These are phyloP conservation scores for Sus scrofa DNA, from an alignment of 2,113 vertebrate species.

Conservation along the genomic window T2T-Sscrofa CM000812.6:192379501-192380000, in stretches of 20 bases:
- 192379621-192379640: background rate
- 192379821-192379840: background rate
- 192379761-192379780: background rate
- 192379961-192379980: background rate
- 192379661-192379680: background rate
- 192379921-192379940: background rate
- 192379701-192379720: background rate
- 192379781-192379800: background rate
- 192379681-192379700: background rate
- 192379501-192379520: background rate
- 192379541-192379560: background rate
- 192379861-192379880: background rate
- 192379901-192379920: background rate
- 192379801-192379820: background rate
- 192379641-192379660: background rate
- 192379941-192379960: background rate
- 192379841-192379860: background rate
- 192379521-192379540: background rate
- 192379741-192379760: background rate
- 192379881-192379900: slow-evolving; percentile 15
- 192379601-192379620: background rate
- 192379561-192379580: background rate
- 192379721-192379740: too few species aligned
- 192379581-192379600: background rate
- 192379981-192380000: background rate